Conservation (phyloP, 2,113 vertebrate genomes). For the Synodontis membranacea region DNA sequence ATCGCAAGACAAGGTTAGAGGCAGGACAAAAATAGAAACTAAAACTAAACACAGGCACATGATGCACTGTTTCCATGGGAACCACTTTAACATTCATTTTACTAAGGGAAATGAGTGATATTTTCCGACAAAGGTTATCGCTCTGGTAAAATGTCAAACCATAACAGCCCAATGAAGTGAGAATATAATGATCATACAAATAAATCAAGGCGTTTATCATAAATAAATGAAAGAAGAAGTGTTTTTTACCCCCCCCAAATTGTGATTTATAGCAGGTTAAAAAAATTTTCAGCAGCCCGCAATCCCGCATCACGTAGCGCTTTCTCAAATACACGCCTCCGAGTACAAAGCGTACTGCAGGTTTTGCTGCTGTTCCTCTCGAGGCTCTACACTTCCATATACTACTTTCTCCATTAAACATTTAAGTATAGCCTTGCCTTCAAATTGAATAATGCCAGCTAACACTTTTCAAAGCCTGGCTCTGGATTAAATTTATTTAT, state of each 20-base stretch:
- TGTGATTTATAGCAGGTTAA: neutral
- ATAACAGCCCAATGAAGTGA: neutral
- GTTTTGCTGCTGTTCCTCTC: neutral
- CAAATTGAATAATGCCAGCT: conserved; percentile 42
- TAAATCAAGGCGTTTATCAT: neutral
- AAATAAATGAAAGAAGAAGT: too few relatives aligned
- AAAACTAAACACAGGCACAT: neutral
- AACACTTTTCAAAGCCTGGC: neutral
- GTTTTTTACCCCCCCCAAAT: too few relatives aligned
- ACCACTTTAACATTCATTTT: neutral
- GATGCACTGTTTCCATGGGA: neutral
- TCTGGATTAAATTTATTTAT: neutral
- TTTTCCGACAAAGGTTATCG: neutral
- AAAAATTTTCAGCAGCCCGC: neutral
- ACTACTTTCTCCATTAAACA: conserved; percentile 30
- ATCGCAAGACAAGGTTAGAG: neutral
- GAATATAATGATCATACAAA: neutral
- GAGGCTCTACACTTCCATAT: neutral
- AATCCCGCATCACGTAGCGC: neutral
- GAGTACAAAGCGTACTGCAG: neutral
- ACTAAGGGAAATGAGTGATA: neutral
- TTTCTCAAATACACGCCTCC: conserved; percentile 1
- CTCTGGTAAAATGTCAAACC: neutral
- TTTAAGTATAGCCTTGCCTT: conserved; percentile 43
- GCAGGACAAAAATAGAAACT: neutral